Percentiles rank a stretch among this genome's conserved stretches.
phyloP scores from a whole-genome alignment of 2,797 vertebrate genomes.

The Malacoraja senta region DNA sequence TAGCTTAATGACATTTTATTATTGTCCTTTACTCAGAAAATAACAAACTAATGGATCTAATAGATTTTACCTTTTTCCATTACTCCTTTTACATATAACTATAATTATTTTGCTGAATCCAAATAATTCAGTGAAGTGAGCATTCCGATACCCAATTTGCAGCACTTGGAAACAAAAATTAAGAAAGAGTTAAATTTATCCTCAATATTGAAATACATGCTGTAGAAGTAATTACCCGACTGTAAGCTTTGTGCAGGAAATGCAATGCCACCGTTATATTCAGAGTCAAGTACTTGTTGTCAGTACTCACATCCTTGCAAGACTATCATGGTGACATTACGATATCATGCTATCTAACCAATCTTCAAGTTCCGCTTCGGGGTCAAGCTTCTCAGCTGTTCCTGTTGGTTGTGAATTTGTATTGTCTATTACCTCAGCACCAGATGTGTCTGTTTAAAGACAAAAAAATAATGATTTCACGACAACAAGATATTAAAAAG shows the following conservation, averaged over 20 bases:
- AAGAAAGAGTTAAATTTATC: not conserved
- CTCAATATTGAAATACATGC: not conserved
- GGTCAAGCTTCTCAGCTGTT: conserved; percentile 43
- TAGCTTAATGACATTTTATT: not conserved
- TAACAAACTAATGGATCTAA: not conserved
- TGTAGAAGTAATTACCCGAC: not conserved
- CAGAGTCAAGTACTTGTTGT: not conserved
- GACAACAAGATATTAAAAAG: not conserved
- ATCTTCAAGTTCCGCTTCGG: conserved; percentile 79
- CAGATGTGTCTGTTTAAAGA: not conserved
- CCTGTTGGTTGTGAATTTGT: not conserved
- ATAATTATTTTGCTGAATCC: not conserved
- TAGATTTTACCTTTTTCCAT: not conserved
- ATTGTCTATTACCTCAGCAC: not conserved
- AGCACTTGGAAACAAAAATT: not conserved
- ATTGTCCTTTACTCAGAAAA: not conserved
- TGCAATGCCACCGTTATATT: not conserved
- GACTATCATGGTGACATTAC: conserved; percentile 40
- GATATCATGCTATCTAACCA: conserved; percentile 95
- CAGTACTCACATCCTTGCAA: not conserved
- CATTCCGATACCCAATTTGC: not conserved
- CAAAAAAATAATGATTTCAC: not conserved
- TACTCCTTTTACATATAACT: not conserved
- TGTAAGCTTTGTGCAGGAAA: not conserved
- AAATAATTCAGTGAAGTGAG: not conserved